phyloP scores from a whole-genome alignment of 2,113 vertebrate species.

The Catharus minimus region DNA sequence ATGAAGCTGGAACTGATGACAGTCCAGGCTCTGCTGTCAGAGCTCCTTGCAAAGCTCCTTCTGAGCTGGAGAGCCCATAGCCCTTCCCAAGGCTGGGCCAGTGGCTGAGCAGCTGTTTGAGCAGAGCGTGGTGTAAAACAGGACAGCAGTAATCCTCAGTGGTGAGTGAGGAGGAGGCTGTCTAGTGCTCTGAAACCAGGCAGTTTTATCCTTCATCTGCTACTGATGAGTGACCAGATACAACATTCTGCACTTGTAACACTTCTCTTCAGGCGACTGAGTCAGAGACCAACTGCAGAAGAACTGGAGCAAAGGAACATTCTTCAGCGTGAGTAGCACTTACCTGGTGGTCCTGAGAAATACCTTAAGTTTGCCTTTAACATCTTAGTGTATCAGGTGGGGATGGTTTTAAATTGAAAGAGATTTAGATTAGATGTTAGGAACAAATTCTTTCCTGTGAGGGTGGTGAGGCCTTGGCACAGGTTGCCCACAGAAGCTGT shows the following conservation, averaged over 20 bases:
- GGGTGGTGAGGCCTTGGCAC: background rate
- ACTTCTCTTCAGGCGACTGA: conserved; percentile 82
- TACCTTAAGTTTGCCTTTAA: background rate
- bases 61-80: background rate
- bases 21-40: background rate
- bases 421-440: background rate
- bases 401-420: background rate
- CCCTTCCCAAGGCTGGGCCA: background rate
- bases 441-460: background rate
- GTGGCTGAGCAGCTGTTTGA: background rate
- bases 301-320: conserved; percentile 98
- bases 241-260: background rate
- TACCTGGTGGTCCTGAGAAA: background rate
- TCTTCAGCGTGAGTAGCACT: conserved; percentile 86
- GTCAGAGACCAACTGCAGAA: conserved; percentile 94
- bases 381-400: background rate
- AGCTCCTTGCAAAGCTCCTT: background rate
- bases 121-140: background rate
- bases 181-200: background rate
- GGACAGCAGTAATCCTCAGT: background rate
- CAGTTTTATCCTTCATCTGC: background rate
- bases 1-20: background rate
- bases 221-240: background rate
- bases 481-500: background rate
- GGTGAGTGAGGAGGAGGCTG: background rate